Evolutionary conservation across 2,797 vertebrate species (phyloP).

Genomic region (Sebastes umbrosus): DNA sequence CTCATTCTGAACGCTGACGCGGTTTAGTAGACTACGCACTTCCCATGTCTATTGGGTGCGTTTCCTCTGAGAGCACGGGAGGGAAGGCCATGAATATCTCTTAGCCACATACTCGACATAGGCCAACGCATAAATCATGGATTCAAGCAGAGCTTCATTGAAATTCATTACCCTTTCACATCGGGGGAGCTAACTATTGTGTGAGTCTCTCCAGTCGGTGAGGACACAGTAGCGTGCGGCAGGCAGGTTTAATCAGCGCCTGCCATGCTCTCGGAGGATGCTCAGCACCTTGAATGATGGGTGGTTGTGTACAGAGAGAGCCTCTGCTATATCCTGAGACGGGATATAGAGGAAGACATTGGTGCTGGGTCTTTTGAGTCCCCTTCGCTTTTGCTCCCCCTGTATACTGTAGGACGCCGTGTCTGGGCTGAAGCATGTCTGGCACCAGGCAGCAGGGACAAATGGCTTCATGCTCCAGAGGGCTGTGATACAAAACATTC

Average conservation of each 20-base stretch:
- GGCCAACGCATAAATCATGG: constrained; percentile 78
- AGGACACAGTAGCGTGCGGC: constrained; percentile 60
- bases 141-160: constrained; percentile 80
- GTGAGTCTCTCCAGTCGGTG: constrained; percentile 56
- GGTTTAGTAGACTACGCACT: constrained; percentile 40
- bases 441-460: constrained; percentile 69
- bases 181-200: constrained; percentile 80
- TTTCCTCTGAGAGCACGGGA: constrained; percentile 61
- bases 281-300: constrained; percentile 68
- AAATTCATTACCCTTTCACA: constrained; percentile 81
- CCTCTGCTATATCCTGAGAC: constrained; percentile 32
- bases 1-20: constrained; percentile 41
- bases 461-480: constrained; percentile 74
- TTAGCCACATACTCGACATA: constrained; percentile 73
- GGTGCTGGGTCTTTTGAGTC: constrained; percentile 33
- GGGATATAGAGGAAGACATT: constrained; percentile 49
- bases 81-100: constrained; percentile 73
- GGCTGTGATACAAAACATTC: constrained; percentile 69
- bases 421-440: constrained; percentile 53
- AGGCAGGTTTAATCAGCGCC: constrained; percentile 78
- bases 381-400: constrained; percentile 11
- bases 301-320: constrained; percentile 36
- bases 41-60: constrained; percentile 42
- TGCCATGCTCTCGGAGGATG: constrained; percentile 66
- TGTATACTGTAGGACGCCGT: constrained; percentile 27